These are phyloP conservation scores for Urocolius indicus DNA, from an alignment of 2,113 vertebrate species.

Conservation along the genomic window DNA sequence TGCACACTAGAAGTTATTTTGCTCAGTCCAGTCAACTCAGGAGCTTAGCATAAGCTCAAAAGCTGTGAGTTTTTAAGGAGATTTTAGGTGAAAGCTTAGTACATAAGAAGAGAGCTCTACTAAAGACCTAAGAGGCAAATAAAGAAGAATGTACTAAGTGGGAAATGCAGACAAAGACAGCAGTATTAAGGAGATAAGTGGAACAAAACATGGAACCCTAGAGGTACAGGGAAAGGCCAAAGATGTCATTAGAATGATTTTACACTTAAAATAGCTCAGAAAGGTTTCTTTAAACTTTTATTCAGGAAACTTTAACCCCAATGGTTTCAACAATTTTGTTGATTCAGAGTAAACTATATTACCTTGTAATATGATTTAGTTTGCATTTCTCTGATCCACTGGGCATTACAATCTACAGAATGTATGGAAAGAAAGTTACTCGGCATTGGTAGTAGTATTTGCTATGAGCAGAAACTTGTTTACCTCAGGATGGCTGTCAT, in stretches of 20 bases:
- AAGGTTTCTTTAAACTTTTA: conserved; percentile 1
- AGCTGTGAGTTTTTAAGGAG: conserved; percentile 3
- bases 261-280: conserved; percentile 40
- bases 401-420: background rate
- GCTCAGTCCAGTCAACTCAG: background rate
- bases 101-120: background rate
- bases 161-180: background rate
- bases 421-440: background rate
- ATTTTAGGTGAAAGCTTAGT: conserved; percentile 18
- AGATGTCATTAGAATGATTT: conserved; percentile 15
- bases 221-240: background rate
- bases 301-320: conserved; percentile 24
- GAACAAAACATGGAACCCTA: conserved; percentile 4
- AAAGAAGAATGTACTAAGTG: conserved; percentile 5
- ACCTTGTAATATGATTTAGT: background rate
- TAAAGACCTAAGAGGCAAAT: background rate
- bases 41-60: background rate
- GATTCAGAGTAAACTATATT: background rate
- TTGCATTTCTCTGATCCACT: background rate
- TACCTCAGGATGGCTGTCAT: background rate
- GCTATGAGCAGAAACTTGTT: background rate
- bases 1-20: background rate
- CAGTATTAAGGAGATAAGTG: conserved; percentile 27
- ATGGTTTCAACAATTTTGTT: background rate
- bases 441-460: background rate